A percentile compares a stretch with the other conserved stretches of the same genome.
These are phyloP conservation scores for Zygogramma bicolorata DNA, from an alignment of 2,888 invertebrate species.

Conservation along the genomic window DNA sequence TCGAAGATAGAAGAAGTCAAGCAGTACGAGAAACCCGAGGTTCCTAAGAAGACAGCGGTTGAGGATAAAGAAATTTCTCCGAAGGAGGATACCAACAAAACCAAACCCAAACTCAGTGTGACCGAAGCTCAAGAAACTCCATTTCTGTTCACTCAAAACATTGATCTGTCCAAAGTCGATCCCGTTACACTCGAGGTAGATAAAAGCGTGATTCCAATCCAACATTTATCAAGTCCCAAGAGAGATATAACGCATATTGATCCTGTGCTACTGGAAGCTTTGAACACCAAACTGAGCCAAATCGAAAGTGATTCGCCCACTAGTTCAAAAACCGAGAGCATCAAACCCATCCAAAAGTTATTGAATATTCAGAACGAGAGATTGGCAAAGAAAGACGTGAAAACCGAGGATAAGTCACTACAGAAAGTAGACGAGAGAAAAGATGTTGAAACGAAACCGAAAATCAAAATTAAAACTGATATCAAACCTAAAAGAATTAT, in stretches of 20 bases:
- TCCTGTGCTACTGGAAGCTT: slow-evolving; percentile 74
- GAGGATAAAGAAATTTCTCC: slow-evolving; percentile 61
- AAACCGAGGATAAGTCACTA: slow-evolving; percentile 41
- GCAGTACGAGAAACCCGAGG: slow-evolving; percentile 41
- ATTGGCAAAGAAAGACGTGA: slow-evolving; percentile 48
- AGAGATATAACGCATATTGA: slow-evolving; percentile 80
- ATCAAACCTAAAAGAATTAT: slow-evolving; percentile 73
- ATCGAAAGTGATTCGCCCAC: slow-evolving; percentile 83
- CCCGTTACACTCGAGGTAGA: slow-evolving; percentile 80
- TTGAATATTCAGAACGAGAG: slow-evolving; percentile 50
- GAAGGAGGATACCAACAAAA: slow-evolving; percentile 52
- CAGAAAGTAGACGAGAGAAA: slow-evolving; percentile 55
- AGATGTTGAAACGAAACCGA: slow-evolving; percentile 58
- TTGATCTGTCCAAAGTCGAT: slow-evolving; percentile 80
- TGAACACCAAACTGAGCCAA: slow-evolving; percentile 80
- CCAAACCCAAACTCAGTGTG: slow-evolving; percentile 53
- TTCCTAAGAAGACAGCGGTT: slow-evolving; percentile 66
- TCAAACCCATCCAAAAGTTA: slow-evolving; percentile 63
- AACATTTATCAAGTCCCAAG: slow-evolving; percentile 77
- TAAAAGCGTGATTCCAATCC: slow-evolving; percentile 72
- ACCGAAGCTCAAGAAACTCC: slow-evolving; percentile 64
- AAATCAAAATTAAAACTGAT: slow-evolving; percentile 72
- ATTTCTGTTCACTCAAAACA: slow-evolving; percentile 81
- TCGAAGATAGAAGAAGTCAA: slow-evolving; percentile 68
- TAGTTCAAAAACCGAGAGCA: slow-evolving; percentile 79